Conservation (phyloP, 1,140 invertebrate species). For the Arctopsyche grandis region DNA sequence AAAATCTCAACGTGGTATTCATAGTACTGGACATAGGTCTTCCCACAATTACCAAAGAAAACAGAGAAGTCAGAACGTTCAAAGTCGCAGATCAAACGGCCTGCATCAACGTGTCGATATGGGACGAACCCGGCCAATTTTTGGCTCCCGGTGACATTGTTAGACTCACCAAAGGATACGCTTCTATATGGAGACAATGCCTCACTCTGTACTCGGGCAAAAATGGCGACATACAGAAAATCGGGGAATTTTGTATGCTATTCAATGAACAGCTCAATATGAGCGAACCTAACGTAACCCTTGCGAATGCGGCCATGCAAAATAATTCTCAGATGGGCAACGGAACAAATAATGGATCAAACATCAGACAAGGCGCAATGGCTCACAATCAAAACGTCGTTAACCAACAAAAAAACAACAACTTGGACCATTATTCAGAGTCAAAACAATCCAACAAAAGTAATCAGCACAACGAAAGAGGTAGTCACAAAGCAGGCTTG, state of each 20-base stretch:
- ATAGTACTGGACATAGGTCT: conserved; percentile 92
- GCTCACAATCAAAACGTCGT: conserved; percentile 55
- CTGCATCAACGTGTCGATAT: conserved; percentile 93
- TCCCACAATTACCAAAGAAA: conserved; percentile 94
- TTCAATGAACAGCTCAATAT: conserved; percentile 92
- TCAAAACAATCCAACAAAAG: conserved; percentile 63
- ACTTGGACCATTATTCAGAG: conserved; percentile 56
- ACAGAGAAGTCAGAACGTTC: conserved; percentile 90
- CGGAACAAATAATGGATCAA: conserved; percentile 57
- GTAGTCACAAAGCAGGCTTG: conserved; percentile 64
- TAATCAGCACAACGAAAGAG: conserved; percentile 66
- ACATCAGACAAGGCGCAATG: conserved; percentile 58
- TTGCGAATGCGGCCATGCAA: conserved; percentile 59
- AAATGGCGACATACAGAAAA: conserved; percentile 85
- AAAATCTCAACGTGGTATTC: conserved; percentile 91
- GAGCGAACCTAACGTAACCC: conserved; percentile 83
- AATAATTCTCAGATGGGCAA: conserved; percentile 58
- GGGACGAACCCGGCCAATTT: conserved; percentile 92
- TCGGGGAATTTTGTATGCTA: conserved; percentile 84
- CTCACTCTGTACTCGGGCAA: conserved; percentile 93
- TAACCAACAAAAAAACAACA: conserved; percentile 57
- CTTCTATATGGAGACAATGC: conserved; percentile 88
- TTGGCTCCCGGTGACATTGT: conserved; percentile 92
- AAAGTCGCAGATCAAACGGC: conserved; percentile 91
- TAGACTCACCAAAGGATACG: conserved; percentile 88